These are phyloP conservation scores for Apis dorsata DNA, from an alignment of 1,140 invertebrate genomes.

Conservation along the genomic window DNA sequence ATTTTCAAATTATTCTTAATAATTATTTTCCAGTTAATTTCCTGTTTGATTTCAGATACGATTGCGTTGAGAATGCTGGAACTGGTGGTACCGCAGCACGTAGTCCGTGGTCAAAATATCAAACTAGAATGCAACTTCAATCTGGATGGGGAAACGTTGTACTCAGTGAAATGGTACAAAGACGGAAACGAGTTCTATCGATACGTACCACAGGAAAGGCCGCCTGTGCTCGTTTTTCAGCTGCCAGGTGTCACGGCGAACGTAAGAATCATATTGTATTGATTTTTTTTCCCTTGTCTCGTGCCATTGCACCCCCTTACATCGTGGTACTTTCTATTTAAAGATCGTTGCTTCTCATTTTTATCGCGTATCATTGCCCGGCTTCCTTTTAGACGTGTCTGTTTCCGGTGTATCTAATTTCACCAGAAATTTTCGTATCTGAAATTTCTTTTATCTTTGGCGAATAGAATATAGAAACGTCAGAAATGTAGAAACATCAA, in stretches of 20 bases:
- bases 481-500: background rate
- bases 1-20: no score
- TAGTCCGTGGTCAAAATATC: slow-evolving; percentile 83
- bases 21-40: background rate
- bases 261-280: slow-evolving; percentile 78
- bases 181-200: slow-evolving; percentile 89
- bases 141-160: slow-evolving; percentile 84
- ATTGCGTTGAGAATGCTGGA: slow-evolving; percentile 82
- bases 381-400: background rate
- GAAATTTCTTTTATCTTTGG: background rate
- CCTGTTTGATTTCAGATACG: slow-evolving; percentile 52
- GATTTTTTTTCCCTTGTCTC: slow-evolving; percentile 30
- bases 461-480: no score
- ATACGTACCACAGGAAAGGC: slow-evolving; percentile 86
- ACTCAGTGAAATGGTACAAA: slow-evolving; percentile 91
- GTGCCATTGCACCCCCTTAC: slow-evolving; percentile 1
- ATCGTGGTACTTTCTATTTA: slow-evolving; percentile 42
- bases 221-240: slow-evolving; percentile 83
- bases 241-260: slow-evolving; percentile 84
- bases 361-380: background rate
- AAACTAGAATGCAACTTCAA: slow-evolving; percentile 84
- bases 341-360: slow-evolving; percentile 40
- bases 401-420: background rate
- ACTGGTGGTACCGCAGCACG: slow-evolving; percentile 84
- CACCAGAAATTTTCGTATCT: background rate